phyloP scores from a whole-genome alignment of 2,113 vertebrate species.

The Noctilio leporinus region DNA sequence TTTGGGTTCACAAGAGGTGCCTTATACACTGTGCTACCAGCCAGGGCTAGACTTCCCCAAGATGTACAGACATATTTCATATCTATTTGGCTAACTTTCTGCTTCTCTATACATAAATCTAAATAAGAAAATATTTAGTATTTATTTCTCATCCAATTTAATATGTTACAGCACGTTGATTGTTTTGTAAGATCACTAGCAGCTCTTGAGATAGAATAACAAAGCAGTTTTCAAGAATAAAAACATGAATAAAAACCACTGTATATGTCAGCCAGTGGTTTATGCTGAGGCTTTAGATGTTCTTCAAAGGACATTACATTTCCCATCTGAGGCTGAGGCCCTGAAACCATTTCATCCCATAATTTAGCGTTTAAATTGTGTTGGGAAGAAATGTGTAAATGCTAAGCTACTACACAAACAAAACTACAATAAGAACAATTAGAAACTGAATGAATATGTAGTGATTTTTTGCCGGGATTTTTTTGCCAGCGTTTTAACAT shows the following conservation, averaged over 20 bases:
- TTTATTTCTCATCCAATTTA: background rate
- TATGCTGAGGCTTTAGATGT: background rate
- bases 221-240: background rate
- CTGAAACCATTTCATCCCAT: background rate
- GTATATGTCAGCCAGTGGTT: background rate
- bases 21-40: no score
- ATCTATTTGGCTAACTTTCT: background rate
- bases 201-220: background rate
- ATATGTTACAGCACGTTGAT: background rate
- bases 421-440: background rate
- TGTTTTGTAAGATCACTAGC: background rate
- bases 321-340: background rate
- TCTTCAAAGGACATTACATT: background rate
- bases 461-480: no score
- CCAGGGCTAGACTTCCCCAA: no score
- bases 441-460: background rate
- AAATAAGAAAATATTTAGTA: background rate
- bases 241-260: background rate
- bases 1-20: no score
- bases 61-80: background rate
- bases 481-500: background rate
- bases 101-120: background rate
- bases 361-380: background rate
- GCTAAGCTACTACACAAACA: background rate
- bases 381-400: background rate